Conservation (phyloP, 2,797 vertebrate genomes). For the Tapirus indicus region DNA sequence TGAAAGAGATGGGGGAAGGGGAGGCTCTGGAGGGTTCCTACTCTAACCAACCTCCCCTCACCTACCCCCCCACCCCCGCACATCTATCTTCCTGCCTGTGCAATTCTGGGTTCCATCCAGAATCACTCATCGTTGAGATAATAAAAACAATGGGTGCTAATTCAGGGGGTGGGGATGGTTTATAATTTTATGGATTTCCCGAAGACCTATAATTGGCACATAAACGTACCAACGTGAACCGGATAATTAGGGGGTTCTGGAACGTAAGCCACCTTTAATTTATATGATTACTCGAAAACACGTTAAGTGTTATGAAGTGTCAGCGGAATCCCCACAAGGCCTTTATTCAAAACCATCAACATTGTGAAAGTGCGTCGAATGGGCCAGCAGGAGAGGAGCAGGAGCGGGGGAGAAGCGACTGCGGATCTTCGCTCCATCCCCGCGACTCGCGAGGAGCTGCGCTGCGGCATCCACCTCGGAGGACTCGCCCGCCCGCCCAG, state of each 20-base stretch:
- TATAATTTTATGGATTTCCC: slow-evolving; percentile 74
- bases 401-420: neutral
- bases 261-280: slow-evolving; percentile 77
- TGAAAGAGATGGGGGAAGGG: neutral
- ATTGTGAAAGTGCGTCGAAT: slow-evolving; percentile 40
- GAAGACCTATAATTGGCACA: slow-evolving; percentile 79
- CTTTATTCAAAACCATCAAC: slow-evolving; percentile 71
- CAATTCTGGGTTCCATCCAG: slow-evolving; percentile 39
- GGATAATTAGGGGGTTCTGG: slow-evolving; percentile 74
- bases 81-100: neutral
- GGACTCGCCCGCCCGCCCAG: neutral
- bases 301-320: slow-evolving; percentile 64
- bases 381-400: neutral
- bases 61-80: neutral
- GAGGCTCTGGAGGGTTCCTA: neutral
- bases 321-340: slow-evolving; percentile 64
- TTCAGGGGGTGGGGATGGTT: slow-evolving; percentile 74
- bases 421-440: neutral
- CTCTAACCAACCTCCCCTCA: neutral
- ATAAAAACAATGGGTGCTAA: slow-evolving; percentile 82
- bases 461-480: rapidly evolving
- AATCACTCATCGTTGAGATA: slow-evolving; percentile 44
- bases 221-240: slow-evolving; percentile 74
- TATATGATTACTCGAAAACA: slow-evolving; percentile 75
- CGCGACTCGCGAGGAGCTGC: neutral